Base-by-base conservation (phyloP, 2,113 vertebrate species). In the Coregonus clupeaformis region DNA sequence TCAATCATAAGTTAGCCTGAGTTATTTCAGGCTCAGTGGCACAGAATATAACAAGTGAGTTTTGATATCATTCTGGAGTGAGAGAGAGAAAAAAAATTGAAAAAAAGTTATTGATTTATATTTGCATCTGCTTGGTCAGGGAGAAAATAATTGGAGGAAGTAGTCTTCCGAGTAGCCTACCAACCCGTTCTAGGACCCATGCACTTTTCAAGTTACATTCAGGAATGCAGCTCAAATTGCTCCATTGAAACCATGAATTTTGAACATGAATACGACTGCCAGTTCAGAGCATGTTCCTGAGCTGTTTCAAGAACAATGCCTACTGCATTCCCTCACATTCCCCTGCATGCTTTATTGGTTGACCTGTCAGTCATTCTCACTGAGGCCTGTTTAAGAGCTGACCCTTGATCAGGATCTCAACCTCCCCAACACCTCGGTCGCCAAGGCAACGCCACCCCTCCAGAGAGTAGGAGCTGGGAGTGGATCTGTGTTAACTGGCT, bases 1-100 rank as follows among this genome's bases (percentile, higher is more conserved):
- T 89, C 80, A 88, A 87, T 88, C 88, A 80, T 80, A 89, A 92
- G 85, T 86, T 89, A 74, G 83, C 57, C 77, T 77, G 89, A 77
- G 87, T 85, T 84, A 89, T 90, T 87, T 86, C 32, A 27, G 29
- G 73, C 85, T 86, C 77, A 47, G 79, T 78, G 77, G 82, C 65
- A 59, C 65, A 78, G 83, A 75, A 71, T 68, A 83, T 74, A 83
- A 75, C 47, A 82, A 73, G 71, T 75, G 78, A 82, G 70, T 84
- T 84, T 79, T 77, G 79, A 79, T 76, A 80, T 72, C 62, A 60
- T 63, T 71, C 75, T 75, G 64, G 70, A 64, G 47, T 36, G 68
- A 78, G 55, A 73, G 36, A 30, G 25, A 52, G 67, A 72, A 24
- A 55, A n/a, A n/a, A n/a, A n/a, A n/a, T n/a, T n/a, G n/a, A 78